Evolutionary conservation across 2,113 vertebrate species (phyloP).

Genomic region (Hippocampus abdominalis): DNA sequence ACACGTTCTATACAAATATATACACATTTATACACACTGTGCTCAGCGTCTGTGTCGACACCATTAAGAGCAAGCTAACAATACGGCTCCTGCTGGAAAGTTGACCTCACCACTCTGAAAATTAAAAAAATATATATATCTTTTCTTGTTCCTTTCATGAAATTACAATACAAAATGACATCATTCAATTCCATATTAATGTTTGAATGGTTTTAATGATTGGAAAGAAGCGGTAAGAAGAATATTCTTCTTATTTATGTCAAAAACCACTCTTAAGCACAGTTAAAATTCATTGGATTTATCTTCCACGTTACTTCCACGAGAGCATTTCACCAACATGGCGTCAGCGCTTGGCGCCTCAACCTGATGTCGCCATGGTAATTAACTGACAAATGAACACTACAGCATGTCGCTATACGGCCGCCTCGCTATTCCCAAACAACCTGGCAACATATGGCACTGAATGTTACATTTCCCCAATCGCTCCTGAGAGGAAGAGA

Average conservation of each 20-base stretch:
- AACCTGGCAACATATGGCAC: slow-evolving; percentile 77
- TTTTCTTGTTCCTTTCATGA: too few species aligned
- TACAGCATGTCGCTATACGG: slow-evolving; percentile 63
- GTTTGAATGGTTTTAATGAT: too few species aligned
- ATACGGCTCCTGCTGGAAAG: neutral
- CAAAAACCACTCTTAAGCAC: neutral
- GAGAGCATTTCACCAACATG: slow-evolving; percentile 42
- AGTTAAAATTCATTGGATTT: neutral
- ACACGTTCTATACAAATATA: too few species aligned
- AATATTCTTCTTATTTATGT: too few species aligned
- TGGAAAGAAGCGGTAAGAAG: too few species aligned
- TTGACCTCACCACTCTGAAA: neutral
- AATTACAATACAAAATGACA: too few species aligned
- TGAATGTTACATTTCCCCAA: slow-evolving; percentile 73
- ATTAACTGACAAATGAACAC: slow-evolving; percentile 74
- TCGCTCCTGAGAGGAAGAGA: slow-evolving; percentile 66
- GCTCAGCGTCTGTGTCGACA: neutral
- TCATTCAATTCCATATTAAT: too few species aligned
- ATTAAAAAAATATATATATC: too few species aligned
- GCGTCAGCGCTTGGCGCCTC: slow-evolving; percentile 61
- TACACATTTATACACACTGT: slow-evolving; percentile 5
- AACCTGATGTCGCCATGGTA: slow-evolving; percentile 70
- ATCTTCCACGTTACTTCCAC: slow-evolving; percentile 19
- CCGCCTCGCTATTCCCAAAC: slow-evolving; percentile 69
- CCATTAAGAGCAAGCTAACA: neutral